phyloP scores from a whole-genome alignment of 2,113 vertebrate genomes.

The Colius striatus region DNA sequence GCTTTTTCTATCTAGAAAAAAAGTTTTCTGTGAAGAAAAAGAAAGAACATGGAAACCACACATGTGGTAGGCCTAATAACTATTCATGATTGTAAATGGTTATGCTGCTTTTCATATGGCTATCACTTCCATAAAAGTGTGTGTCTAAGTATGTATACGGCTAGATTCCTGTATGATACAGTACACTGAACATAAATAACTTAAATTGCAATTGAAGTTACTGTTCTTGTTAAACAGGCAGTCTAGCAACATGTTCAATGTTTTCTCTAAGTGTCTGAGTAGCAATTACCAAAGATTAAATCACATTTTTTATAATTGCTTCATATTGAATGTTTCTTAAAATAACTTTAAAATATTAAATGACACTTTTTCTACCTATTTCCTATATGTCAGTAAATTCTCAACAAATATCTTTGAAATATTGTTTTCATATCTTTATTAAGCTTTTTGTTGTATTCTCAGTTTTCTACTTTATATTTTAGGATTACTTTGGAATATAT shows the following conservation, averaged over 20 bases:
- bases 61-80: not conserved
- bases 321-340: not conserved
- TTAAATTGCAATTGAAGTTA: not conserved
- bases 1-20: not conserved
- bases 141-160: not conserved
- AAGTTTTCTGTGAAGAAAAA: not conserved
- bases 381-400: not conserved
- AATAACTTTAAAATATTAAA: not conserved
- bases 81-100: not conserved
- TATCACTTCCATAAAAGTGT: not conserved
- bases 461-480: not conserved
- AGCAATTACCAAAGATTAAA: conserved; percentile 10
- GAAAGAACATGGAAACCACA: not conserved
- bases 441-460: not conserved
- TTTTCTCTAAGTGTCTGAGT: not conserved
- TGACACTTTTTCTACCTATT: not conserved
- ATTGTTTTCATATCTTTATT: not conserved
- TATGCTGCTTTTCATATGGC: not conserved
- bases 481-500: not conserved
- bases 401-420: not conserved
- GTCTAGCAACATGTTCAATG: not conserved
- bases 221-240: not conserved
- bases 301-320: not conserved
- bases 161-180: not conserved
- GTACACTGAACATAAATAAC: not conserved